Percentiles rank a stretch among this genome's conserved stretches.
Conservation (phyloP, 1,140 invertebrate species). For the Diprion similis region DNA sequence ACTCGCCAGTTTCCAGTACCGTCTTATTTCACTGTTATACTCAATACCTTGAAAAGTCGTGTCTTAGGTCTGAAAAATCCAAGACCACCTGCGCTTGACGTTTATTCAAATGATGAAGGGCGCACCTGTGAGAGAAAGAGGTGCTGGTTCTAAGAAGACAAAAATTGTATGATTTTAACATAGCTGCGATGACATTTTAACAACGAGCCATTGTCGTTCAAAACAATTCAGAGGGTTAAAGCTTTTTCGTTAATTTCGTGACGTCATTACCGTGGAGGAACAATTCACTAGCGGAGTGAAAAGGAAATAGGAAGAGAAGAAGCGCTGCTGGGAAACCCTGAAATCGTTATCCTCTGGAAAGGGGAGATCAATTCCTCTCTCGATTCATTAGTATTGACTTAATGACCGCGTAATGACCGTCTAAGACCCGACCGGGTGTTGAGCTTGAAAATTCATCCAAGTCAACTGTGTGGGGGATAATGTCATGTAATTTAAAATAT, state of each 20-base stretch:
- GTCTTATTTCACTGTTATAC: no score
- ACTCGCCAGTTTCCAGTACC: no score
- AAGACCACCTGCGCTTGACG: no score
- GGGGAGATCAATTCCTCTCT: slow-evolving; percentile 36
- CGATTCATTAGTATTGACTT: slow-evolving; percentile 39
- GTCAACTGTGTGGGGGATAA: not conserved
- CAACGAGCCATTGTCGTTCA: not conserved
- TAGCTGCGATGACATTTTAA: no score
- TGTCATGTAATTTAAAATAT: slow-evolving; percentile 37
- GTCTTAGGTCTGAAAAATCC: no score
- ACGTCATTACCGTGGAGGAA: not conserved
- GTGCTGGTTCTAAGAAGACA: no score
- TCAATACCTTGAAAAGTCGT: no score
- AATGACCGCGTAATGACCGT: slow-evolving; percentile 40
- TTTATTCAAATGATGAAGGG: no score
- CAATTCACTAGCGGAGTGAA: slow-evolving; percentile 7
- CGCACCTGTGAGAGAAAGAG: no score
- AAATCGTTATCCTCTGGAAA: slow-evolving; percentile 8
- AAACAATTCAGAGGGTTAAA: slow-evolving; percentile 15
- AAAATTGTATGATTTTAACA: no score
- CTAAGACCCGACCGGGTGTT: slow-evolving; percentile 22
- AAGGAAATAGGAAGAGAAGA: slow-evolving; percentile 13
- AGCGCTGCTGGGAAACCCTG: not conserved
- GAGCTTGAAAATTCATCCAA: not conserved
- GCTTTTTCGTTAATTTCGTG: not conserved